Conservation (phyloP, 2,888 invertebrate genomes). For the Drosophila multiciliata region DNA sequence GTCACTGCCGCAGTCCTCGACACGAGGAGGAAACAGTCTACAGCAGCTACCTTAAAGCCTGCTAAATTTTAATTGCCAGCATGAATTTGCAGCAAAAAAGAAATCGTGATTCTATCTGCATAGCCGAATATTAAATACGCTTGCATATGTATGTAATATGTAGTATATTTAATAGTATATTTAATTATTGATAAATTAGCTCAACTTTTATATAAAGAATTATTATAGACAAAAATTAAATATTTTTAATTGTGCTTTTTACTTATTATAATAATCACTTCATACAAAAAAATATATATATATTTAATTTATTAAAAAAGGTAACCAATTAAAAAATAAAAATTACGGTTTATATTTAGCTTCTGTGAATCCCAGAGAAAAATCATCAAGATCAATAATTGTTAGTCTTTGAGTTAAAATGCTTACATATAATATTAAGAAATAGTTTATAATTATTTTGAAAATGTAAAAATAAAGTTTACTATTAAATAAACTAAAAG, state of each 20-base stretch:
- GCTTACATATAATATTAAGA: neutral
- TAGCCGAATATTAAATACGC: neutral
- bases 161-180: neutral
- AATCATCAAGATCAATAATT: too few relatives aligned
- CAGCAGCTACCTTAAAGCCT: constrained; percentile 60
- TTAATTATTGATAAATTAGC: neutral
- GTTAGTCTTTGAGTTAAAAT: neutral
- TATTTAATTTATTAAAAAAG: neutral
- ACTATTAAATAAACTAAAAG: neutral
- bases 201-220: neutral
- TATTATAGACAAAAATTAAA: neutral
- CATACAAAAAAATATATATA: neutral
- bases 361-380: neutral
- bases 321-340: neutral
- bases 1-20: constrained; percentile 53
- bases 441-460: too few relatives aligned
- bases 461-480: neutral
- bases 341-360: neutral
- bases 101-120: neutral
- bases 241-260: neutral
- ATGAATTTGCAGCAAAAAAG: constrained; percentile 43
- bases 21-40: constrained; percentile 30
- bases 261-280: neutral
- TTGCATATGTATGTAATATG: neutral
- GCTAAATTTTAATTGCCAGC: constrained; percentile 75